Evolutionary conservation across 1,140 invertebrate genomes (phyloP).

Genomic region (Trichomalopsis sarcophagae): DNA sequence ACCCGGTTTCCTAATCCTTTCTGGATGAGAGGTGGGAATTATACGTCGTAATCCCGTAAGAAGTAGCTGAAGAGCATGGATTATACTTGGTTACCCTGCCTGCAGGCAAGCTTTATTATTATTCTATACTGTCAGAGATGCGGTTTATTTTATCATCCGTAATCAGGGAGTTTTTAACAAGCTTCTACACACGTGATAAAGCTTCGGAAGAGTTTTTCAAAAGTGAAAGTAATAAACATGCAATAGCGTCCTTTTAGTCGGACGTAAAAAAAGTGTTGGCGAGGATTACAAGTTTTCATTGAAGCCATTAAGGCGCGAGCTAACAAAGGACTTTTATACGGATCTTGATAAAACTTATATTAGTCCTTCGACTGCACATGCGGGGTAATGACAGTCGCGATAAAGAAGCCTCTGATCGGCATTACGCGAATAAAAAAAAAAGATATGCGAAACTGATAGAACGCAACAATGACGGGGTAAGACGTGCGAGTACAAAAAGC

Average conservation of each 20-base stretch:
- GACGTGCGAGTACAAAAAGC: background rate
- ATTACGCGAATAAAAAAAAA: background rate
- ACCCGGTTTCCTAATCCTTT: background rate
- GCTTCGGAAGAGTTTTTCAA: too few relatives aligned
- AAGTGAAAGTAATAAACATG: too few relatives aligned
- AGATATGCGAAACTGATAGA: background rate
- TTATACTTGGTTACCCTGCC: too few relatives aligned
- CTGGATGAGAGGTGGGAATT: background rate
- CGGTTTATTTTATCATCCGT: too few relatives aligned
- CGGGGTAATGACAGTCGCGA: background rate
- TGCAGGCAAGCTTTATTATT: too few relatives aligned
- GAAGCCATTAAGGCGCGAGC: background rate
- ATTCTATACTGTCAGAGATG: too few relatives aligned
- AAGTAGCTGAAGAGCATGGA: too few relatives aligned
- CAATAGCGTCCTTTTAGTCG: too few relatives aligned
- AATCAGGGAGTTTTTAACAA: too few relatives aligned
- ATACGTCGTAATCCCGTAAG: too few relatives aligned
- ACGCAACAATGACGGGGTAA: background rate
- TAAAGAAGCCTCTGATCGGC: background rate
- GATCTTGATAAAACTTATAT: background rate
- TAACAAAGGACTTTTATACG: slow-evolving; percentile 17
- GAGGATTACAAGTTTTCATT: background rate
- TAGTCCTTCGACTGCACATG: background rate
- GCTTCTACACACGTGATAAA: too few relatives aligned
- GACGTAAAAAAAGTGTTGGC: background rate